phyloP scores from a whole-genome alignment of 2,113 vertebrate species.

The Hylia prasina region DNA sequence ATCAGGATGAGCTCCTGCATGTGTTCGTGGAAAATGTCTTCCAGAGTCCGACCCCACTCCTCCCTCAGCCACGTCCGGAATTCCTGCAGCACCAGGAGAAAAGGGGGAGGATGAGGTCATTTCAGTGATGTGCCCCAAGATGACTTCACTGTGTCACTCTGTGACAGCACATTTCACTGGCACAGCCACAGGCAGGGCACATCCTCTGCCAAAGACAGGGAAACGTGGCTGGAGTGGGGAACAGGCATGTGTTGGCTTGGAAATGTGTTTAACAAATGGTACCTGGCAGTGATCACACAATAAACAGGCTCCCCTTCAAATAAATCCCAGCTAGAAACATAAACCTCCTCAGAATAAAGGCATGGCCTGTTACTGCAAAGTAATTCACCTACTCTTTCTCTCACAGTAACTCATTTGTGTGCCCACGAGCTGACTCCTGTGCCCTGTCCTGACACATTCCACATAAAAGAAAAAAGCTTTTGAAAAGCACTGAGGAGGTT shows the following conservation, averaged over 20 bases:
- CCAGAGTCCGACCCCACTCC: conserved; percentile 94
- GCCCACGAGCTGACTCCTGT: neutral
- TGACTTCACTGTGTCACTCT: neutral
- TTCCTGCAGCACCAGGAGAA: conserved; percentile 74
- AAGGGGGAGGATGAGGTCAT: neutral
- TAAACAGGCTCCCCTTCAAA: neutral
- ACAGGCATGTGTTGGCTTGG: neutral
- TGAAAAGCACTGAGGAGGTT: neutral
- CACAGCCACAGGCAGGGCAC: neutral
- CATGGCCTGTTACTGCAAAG: neutral
- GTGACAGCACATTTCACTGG: neutral
- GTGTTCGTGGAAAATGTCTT: conserved; percentile 98
- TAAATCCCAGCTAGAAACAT: neutral
- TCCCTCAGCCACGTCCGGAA: conserved; percentile 97
- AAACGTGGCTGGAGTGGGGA: neutral
- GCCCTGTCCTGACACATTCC: neutral
- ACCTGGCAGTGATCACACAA: neutral
- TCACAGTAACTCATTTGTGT: neutral
- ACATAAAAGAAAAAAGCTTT: neutral
- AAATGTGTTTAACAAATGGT: fast-evolving
- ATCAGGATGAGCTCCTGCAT: conserved; percentile 99
- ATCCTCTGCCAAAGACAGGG: neutral
- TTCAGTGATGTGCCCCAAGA: neutral
- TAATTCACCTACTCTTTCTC: neutral
- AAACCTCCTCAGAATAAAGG: neutral